These are phyloP conservation scores for Phthorimaea operculella DNA, from an alignment of 1,140 invertebrate genomes.

Conservation along the genomic window DNA sequence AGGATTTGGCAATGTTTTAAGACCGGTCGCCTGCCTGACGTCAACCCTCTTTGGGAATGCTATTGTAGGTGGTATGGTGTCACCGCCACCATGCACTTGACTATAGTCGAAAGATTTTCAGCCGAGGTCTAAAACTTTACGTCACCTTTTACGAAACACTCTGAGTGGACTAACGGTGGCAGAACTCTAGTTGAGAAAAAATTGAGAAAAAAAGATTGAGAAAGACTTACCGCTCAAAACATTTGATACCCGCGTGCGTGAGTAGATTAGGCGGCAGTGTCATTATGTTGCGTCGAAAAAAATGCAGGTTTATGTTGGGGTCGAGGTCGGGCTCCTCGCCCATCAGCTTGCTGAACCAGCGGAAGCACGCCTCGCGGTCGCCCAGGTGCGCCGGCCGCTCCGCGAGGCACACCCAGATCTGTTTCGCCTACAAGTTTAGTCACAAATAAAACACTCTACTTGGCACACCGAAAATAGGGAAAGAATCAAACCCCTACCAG, in stretches of 20 bases:
- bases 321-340: slow-evolving; percentile 97
- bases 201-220: too few species aligned
- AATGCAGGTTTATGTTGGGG: slow-evolving; percentile 95
- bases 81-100: too few species aligned
- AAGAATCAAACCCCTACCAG: too few species aligned
- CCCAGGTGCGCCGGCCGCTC: slow-evolving; percentile 91
- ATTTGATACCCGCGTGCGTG: slow-evolving; percentile 96
- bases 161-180: too few species aligned
- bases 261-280: slow-evolving; percentile 91
- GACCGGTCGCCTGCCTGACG: too few species aligned
- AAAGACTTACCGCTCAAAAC: slow-evolving; percentile 67
- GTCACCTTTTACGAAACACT: too few species aligned
- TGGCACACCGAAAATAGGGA: neutral
- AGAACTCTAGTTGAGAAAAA: too few species aligned
- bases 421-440: slow-evolving; percentile 75
- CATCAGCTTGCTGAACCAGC: slow-evolving; percentile 99
- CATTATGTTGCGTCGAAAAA: slow-evolving; percentile 96
- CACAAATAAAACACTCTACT: neutral
- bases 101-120: too few species aligned
- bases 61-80: too few species aligned
- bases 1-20: too few species aligned
- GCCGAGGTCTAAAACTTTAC: too few species aligned
- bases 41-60: too few species aligned
- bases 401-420: slow-evolving; percentile 97
- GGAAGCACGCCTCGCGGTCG: slow-evolving; percentile 97